phyloP scores from a whole-genome alignment of 53 echinoderm and acorn worm species.

The Apostichopus leukothele region DNA sequence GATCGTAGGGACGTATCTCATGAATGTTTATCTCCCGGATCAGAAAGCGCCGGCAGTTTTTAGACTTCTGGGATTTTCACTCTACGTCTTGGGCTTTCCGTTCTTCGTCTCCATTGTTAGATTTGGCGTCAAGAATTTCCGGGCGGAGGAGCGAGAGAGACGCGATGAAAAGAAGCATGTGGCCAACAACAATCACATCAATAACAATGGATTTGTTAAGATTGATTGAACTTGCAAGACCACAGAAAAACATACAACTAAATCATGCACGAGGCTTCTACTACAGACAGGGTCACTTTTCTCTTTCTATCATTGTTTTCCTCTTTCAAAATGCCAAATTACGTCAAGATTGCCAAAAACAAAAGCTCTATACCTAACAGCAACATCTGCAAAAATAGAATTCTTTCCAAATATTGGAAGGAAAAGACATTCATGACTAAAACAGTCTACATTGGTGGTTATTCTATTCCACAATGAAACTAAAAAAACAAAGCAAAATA shows the following conservation, averaged over 20 bases:
- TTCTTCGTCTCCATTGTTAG: not conserved
- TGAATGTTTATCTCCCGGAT: not conserved
- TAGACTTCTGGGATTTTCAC: not conserved
- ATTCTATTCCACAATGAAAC: too few species aligned
- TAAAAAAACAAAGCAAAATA: too few species aligned
- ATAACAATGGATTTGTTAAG: not conserved
- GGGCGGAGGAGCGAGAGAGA: not conserved
- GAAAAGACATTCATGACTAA: too few species aligned
- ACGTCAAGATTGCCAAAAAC: too few species aligned
- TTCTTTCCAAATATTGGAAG: too few species aligned
- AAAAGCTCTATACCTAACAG: too few species aligned
- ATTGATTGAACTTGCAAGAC: not conserved
- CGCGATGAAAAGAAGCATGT: not conserved
- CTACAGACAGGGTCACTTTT: not conserved
- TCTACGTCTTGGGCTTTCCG: not conserved
- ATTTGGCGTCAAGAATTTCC: slow-evolving; percentile 12
- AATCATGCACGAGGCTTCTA: not conserved
- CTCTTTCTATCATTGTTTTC: not conserved
- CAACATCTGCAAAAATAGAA: too few species aligned
- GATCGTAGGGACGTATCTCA: not conserved
- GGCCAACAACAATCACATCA: not conserved
- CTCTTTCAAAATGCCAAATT: too few species aligned
- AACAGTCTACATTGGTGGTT: too few species aligned
- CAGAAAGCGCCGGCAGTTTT: not conserved
- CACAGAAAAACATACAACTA: not conserved